Evolutionary conservation across 2,113 vertebrate species (phyloP), one percentile per base, ranked within the genome.

Genomic region (Stictonetta naevosa): DNA sequence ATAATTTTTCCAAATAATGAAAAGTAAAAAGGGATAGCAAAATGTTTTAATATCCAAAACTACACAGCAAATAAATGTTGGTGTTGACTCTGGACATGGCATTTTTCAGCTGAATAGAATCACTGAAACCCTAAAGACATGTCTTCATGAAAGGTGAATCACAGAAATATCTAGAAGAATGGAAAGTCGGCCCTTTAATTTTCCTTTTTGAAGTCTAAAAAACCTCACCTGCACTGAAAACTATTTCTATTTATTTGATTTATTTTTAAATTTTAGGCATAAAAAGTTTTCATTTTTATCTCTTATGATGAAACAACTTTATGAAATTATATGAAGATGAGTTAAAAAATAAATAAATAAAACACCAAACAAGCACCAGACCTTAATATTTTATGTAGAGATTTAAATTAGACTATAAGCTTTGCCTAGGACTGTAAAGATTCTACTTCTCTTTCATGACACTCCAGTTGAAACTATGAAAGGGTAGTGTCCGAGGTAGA

Each of bases 201-300:
- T 62, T 94, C 48, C 20, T 87, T 86, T 94, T 83, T 68, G 56
- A 92, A 89, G 36, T 69, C 55, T 91, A 76, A 76, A 83, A 77
- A 1, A 9, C 59, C 3, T 73, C 8, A 60, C 8, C 50, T 53
- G 74, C 64, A 36, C 9, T 71, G 26, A 75, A 92, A 86, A 81
- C 6, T 19, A 3, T 31, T 81, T 36, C 22, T 48, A 11, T 93
- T 85, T 64, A 6, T 79, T 15, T 60, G 58, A 34, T 28, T 33
- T 23, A 4, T 80, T 80, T 84, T 50, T 5, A 36, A 75, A 58
- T 58, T 68, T 36, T 79, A 91, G 11, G 7, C 6, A 66, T 60
- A 79, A 0, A 31, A 7, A 8, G 33, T 75, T 81, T 92, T 92
- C 13, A 58, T 10, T 82, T 78, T 18, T 3, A 22, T 62, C 19